Evolutionary conservation across 2,888 invertebrate species (phyloP), one percentile per base, ranked within the genome.

Genomic region (Leptinotarsa rubiginosa): DNA sequence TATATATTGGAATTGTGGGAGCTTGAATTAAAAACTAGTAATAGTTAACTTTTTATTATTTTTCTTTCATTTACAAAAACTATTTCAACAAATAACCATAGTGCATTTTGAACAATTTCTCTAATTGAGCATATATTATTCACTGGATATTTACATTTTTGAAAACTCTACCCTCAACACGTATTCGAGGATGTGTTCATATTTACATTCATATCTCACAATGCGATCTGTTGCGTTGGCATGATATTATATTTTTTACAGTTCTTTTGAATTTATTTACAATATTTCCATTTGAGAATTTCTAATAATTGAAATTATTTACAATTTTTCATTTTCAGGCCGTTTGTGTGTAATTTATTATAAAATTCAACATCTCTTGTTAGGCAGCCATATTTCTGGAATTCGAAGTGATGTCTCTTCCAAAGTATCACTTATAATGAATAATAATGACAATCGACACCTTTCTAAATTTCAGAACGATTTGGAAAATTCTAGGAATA

Each of bases 121-220:
- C 68, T 68, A 68, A 68, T 68, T 68, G 68, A 68, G 68, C 68
- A 68, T 52, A 16, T 15, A 18, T 52, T 41, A 54, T n/a, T 13
- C 22, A 52, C 25, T 68, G 18, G 54, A 5, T 68, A 68, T 68
- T 68, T 54, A 68, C 68, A 68, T n/a, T 49, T 65, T 56, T 56
- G 1, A 56, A 5, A 22, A 25, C 22, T 18, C 22, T 20, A 22
- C 13, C 20, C 20, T 22, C 22, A 22, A 56, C 22, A 4, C 12
- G 13, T 56, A 47, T 47, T 31, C 12, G 25, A 50, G 22, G 50
- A 50, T 22, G 49, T 50, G 47, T 56, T 22, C 13, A 4, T 56
- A 56, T 56, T 22, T 56, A 56, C 56, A 56, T 2, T 12, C 1
- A 56, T 20, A 22, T 56, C 10, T 13, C 65, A 65, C 65, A 47